A percentile compares a stretch with the other conserved stretches of the same genome.
Conservation (phyloP, 2,797 vertebrate species). For the Phataginus tricuspis region DNA sequence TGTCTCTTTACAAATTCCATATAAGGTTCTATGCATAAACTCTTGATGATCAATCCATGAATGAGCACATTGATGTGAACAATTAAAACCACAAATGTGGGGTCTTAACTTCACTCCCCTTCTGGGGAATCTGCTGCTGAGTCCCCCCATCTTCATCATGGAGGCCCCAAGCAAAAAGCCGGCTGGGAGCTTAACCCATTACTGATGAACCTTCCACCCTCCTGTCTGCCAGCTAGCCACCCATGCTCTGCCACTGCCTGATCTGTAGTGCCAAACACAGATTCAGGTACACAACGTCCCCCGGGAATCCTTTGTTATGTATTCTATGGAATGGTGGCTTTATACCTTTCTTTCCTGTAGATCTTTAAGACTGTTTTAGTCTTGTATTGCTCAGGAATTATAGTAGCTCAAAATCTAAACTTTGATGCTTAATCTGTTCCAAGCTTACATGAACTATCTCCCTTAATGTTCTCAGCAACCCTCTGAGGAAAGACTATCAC, state of each 20-base stretch:
- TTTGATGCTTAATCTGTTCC: not conserved
- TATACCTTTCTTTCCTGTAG: not conserved
- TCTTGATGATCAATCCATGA: not conserved
- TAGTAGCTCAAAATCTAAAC: not conserved
- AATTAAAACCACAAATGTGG: not conserved
- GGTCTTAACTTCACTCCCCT: not conserved
- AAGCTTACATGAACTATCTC: not conserved
- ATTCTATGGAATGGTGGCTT: not conserved
- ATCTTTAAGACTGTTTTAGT: not conserved
- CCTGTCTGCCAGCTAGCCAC: not conserved
- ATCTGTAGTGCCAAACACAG: not conserved
- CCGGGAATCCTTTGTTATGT: not conserved
- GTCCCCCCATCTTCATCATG: not conserved
- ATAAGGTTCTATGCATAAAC: not conserved
- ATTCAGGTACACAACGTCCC: not conserved
- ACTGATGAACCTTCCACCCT: not conserved
- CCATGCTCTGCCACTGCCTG: not conserved
- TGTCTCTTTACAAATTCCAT: not conserved
- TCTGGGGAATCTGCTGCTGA: not conserved
- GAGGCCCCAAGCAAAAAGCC: not conserved
- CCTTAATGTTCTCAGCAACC: not conserved
- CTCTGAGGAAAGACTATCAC: not conserved
- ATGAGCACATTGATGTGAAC: not conserved
- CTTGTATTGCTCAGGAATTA: not conserved
- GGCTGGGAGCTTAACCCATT: not conserved